phyloP scores from a whole-genome alignment of 2,888 invertebrate species.

The Rhamnusium bicolor region DNA sequence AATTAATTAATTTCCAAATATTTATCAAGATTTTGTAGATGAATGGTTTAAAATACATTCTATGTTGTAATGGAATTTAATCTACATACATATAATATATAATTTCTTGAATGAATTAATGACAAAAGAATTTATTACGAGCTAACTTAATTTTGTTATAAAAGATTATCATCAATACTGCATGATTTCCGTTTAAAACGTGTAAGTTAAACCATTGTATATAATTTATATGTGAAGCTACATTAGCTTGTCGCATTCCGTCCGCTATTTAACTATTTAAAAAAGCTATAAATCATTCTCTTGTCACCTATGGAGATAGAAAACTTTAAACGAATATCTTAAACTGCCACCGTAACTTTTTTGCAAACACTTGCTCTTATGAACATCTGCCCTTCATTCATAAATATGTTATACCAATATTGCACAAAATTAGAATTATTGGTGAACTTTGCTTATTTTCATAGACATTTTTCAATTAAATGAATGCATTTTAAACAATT shows the following conservation, averaged over 20 bases:
- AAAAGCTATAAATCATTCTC: slow-evolving; percentile 62
- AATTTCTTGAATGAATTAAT: too few species aligned
- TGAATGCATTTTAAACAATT: too few species aligned
- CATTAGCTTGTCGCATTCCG: slow-evolving; percentile 45
- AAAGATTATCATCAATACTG: neutral
- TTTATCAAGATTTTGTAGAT: too few species aligned
- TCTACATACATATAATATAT: too few species aligned
- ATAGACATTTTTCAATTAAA: too few species aligned
- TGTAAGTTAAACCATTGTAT: neutral
- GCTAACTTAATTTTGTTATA: neutral
- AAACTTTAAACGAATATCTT: slow-evolving; percentile 64
- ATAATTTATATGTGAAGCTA: slow-evolving; percentile 28
- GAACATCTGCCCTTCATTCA: neutral
- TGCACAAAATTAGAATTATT: too few species aligned
- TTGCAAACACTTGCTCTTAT: slow-evolving; percentile 47
- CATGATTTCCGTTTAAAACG: neutral
- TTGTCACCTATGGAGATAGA: slow-evolving; percentile 61
- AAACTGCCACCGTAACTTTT: slow-evolving; percentile 58
- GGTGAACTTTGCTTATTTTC: too few species aligned
- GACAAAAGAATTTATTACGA: too few species aligned
- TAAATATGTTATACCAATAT: too few species aligned
- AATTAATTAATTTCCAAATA: too few species aligned
- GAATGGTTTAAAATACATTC: too few species aligned
- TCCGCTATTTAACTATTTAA: slow-evolving; percentile 45
- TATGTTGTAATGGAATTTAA: too few species aligned